phyloP scores from a whole-genome alignment of 2,888 invertebrate genomes.

The Drosophila merina region DNA sequence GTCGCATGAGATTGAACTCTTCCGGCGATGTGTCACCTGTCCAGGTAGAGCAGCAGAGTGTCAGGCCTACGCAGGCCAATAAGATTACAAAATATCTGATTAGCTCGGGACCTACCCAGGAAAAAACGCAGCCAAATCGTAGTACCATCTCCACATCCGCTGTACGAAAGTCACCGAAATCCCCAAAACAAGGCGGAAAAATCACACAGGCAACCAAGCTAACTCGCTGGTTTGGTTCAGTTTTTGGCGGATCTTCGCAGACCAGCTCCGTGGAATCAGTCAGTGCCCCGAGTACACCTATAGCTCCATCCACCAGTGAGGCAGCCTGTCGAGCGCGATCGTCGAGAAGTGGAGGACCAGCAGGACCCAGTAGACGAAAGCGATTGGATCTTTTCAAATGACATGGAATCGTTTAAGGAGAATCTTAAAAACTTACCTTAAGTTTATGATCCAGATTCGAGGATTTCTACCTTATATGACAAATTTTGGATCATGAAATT shows the following conservation, averaged over 20 bases:
- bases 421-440: neutral
- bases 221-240: constrained; percentile 79
- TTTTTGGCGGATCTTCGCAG: constrained; percentile 26
- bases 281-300: constrained; percentile 61
- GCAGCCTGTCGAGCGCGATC: constrained; percentile 42
- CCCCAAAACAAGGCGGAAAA: constrained; percentile 69
- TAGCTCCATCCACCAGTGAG: constrained; percentile 42
- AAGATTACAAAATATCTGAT: constrained; percentile 83
- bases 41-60: constrained; percentile 47
- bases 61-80: constrained; percentile 58
- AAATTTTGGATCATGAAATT: neutral
- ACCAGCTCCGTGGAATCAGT: constrained; percentile 44
- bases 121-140: constrained; percentile 46
- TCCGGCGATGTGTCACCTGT: constrained; percentile 80
- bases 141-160: constrained; percentile 13
- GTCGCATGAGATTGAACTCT: constrained; percentile 77
- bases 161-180: constrained; percentile 79
- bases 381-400: constrained; percentile 61
- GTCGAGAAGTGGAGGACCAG: constrained; percentile 48
- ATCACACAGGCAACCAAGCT: constrained; percentile 79
- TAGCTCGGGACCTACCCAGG: constrained; percentile 51
- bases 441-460: neutral
- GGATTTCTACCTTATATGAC: neutral
- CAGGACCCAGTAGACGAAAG: constrained; percentile 57
- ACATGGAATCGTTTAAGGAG: neutral